phyloP scores from a whole-genome alignment of 2,797 vertebrate genomes.

The Ctenosaura bakeri region DNA sequence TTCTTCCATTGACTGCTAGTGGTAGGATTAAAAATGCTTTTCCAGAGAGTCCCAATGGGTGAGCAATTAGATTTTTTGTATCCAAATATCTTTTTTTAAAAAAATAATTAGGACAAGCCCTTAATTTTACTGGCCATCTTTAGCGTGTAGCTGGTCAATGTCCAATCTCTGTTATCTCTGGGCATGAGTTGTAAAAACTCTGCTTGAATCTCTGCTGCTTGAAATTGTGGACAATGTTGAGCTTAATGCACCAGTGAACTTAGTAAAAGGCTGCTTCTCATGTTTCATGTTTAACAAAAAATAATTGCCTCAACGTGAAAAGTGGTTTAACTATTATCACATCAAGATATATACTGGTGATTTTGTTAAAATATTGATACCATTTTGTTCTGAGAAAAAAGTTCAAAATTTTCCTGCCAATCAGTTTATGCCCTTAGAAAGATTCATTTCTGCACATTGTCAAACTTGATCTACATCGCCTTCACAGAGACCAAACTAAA shows the following conservation, averaged over 20 bases:
- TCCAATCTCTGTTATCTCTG: background rate
- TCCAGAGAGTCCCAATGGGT: too few relatives aligned
- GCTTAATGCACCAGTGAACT: background rate
- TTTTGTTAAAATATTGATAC: background rate
- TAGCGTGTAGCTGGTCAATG: background rate
- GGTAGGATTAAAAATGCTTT: too few relatives aligned
- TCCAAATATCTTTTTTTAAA: too few relatives aligned
- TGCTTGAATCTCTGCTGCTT: background rate
- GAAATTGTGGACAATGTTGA: background rate
- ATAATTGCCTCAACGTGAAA: background rate
- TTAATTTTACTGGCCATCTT: too few relatives aligned
- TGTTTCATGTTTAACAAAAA: background rate
- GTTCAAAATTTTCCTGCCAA: background rate
- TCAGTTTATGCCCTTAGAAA: background rate
- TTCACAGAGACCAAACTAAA: background rate
- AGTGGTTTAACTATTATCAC: background rate
- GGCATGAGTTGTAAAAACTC: too few relatives aligned
- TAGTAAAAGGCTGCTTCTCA: background rate
- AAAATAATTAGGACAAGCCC: too few relatives aligned
- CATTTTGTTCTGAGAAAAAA: background rate
- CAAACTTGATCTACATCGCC: background rate
- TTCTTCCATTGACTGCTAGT: too few relatives aligned
- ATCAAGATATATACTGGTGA: background rate
- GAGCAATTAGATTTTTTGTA: too few relatives aligned
- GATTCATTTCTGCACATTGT: background rate